phyloP scores from a whole-genome alignment of 2,113 vertebrate species.

The Rhadina sibilatrix region DNA sequence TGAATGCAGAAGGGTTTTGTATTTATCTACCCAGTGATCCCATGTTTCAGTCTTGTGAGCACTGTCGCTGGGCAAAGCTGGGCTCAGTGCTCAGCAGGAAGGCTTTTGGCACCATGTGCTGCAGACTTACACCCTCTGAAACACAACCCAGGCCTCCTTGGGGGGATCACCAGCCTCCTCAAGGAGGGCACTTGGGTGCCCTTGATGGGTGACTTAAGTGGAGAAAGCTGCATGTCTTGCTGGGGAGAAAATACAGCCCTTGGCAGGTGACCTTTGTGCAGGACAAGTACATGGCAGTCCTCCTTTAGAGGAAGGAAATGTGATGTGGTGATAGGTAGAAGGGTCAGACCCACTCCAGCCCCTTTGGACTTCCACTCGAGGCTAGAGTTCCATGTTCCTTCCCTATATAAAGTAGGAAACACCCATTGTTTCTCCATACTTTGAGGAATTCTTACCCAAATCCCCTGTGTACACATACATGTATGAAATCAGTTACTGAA shows the following conservation, averaged over 20 bases:
- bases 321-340: neutral
- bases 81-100: neutral
- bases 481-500: neutral
- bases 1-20: neutral
- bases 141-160: neutral
- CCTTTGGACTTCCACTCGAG: neutral
- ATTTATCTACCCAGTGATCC: neutral
- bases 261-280: neutral
- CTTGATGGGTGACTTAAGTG: neutral
- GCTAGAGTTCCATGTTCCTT: neutral
- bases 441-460: neutral
- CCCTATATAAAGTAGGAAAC: neutral
- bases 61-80: neutral
- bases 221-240: neutral
- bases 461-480: neutral
- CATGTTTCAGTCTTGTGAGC: fast-evolving
- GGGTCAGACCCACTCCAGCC: neutral
- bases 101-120: neutral
- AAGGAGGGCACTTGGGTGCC: fast-evolving
- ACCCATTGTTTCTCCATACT: neutral
- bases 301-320: neutral
- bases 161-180: neutral
- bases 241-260: neutral
- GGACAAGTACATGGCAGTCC: neutral
- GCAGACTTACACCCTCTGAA: neutral